Evolutionary conservation across 92 coral and sea anemone genomes (phyloP).

Genomic region (Galaxea fascicularis): DNA sequence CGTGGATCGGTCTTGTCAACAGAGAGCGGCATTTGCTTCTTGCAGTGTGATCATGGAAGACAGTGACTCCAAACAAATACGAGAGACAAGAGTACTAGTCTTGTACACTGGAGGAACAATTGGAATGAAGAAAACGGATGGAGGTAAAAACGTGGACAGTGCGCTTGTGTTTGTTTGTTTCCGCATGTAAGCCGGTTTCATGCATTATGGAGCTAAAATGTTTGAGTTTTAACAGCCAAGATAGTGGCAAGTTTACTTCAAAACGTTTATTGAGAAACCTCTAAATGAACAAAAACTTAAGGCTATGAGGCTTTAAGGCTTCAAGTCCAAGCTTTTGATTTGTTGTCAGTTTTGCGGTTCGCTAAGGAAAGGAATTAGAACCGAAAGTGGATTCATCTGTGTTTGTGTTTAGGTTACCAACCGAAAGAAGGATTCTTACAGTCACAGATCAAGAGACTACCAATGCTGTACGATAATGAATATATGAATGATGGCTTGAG

Average conservation of each 20-base stretch:
- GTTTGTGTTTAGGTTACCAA: constrained; percentile 71
- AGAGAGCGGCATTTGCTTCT: no score
- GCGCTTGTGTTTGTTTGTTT: no score
- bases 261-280: neutral
- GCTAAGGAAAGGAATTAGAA: neutral
- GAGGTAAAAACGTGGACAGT: neutral
- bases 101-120: constrained; percentile 98
- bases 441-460: constrained; percentile 85
- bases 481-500: constrained; percentile 29
- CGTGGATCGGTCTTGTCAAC: no score
- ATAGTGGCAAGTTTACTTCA: neutral
- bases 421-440: constrained; percentile 87
- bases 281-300: no score
- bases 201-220: no score
- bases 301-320: no score
- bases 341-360: neutral
- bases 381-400: neutral
- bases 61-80: neutral
- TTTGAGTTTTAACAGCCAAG: no score
- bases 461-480: constrained; percentile 88
- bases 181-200: no score
- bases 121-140: constrained; percentile 80
- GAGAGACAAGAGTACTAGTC: constrained; percentile 66
- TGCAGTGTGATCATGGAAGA: neutral
- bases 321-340: no score